Evolutionary conservation across 2,888 invertebrate genomes (phyloP), one percentile per base, ranked within the genome.

Genomic region (Apodemia mormo): DNA sequence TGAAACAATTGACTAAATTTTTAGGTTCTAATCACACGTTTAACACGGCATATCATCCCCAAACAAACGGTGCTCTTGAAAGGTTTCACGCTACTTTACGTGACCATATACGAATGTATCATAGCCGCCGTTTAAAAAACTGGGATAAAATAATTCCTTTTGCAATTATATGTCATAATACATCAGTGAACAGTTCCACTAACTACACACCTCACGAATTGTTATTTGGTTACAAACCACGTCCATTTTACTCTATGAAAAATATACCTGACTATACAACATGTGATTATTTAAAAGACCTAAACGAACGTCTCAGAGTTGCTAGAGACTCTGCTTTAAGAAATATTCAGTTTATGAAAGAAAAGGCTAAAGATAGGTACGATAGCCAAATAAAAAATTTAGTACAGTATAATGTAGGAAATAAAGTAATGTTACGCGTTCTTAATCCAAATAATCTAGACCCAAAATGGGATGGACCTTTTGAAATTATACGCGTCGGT

Each of bases 101-200:
- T 29, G 82, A 81, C 68, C 80, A 80, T 54, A 77, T 79, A 1
- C 74, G 81, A 4, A 80, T 80, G 79, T 81, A 81, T 70, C 78
- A 79, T 22, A 78, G 64, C 45, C 70, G 79, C 37, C 72, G 70
- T 30, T 66, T 71, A 0, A 69, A 65, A 66, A 79, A 81, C 52
- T 81, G 80, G 79, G 80, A 80, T 73, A 58, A 77, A 73, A 80
- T 81, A 1, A 75, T 81, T n/a, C 80, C 81, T 7, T 73, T 83
- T n/a, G 81, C 81, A 0, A 75, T 81, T 5, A 81, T 80, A 71
- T 82, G 82, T 56, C 81, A 82, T 54, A 81, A 80, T 64, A 82
- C 80, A 0, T 81, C 81, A 7, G 68, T 80, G 2, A 82, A 82
- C 65, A 70, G 66, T 9, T 79, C 80, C 0, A 80, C 82, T 0